Conservation (phyloP, 2,113 vertebrate species). For the Centropus unirufus region DNA sequence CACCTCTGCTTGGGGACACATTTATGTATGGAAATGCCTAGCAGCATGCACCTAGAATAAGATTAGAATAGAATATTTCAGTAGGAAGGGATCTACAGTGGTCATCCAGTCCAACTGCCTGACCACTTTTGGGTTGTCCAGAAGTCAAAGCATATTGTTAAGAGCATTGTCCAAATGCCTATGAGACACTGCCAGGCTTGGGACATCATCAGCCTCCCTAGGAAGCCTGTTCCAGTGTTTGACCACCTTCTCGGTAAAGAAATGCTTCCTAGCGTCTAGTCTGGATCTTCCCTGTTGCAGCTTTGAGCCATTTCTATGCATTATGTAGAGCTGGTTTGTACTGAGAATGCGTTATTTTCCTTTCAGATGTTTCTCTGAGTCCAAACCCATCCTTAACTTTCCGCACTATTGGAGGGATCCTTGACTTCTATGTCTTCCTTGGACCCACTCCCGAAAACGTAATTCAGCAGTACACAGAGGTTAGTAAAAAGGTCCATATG, state of each 20-base stretch:
- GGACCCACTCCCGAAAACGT: constrained; percentile 85
- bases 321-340: neutral
- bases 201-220: neutral
- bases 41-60: fast-evolving
- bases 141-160: neutral
- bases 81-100: neutral
- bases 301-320: neutral
- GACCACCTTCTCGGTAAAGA: neutral
- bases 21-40: neutral
- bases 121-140: neutral
- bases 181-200: neutral
- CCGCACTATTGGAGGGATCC: constrained; percentile 51
- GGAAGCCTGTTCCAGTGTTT: neutral
- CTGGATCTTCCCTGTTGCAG: neutral
- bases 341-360: neutral
- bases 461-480: constrained; percentile 84
- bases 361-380: constrained; percentile 56
- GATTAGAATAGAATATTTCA: neutral
- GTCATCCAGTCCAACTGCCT: neutral
- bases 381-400: constrained; percentile 66
- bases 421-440: constrained; percentile 85
- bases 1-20: neutral
- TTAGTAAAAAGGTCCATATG: constrained; percentile 3
- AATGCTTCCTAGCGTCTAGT: neutral
- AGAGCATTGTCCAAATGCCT: neutral